A percentile compares a stretch with the other conserved stretches of the same genome.
Evolutionary conservation across 1,140 invertebrate genomes (phyloP).

Genomic region (Cotesia glomerata): DNA sequence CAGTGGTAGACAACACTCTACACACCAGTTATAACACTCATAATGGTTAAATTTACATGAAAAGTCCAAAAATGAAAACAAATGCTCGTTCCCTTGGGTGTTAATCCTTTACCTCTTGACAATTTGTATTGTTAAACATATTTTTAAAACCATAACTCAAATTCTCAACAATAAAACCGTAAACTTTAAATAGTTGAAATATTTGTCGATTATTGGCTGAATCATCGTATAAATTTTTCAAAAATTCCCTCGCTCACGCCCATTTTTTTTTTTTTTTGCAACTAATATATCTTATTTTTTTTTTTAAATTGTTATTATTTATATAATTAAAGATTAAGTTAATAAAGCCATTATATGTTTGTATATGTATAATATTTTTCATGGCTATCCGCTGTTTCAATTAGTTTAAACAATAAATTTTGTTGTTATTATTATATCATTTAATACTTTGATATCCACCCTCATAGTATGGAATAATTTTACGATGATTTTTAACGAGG

Average conservation of each 20-base stretch:
- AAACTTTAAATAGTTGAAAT: not conserved
- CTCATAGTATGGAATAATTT: not conserved
- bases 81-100: too few species aligned
- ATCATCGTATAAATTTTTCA: not conserved
- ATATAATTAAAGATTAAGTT: too few species aligned
- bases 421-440: not conserved
- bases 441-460: not conserved
- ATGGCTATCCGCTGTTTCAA: constrained; percentile 15
- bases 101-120: too few species aligned
- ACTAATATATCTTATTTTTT: too few species aligned
- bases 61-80: too few species aligned
- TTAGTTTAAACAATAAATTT: constrained; percentile 13
- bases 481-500: constrained; percentile 19
- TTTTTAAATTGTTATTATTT: too few species aligned
- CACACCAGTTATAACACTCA: too few species aligned
- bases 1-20: too few species aligned
- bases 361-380: not conserved
- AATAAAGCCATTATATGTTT: not conserved
- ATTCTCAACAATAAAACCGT: not conserved
- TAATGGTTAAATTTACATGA: too few species aligned
- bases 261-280: not conserved
- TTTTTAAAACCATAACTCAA: not conserved
- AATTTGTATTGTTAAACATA: too few species aligned
- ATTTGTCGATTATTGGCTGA: not conserved
- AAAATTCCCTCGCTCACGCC: not conserved